Evolutionary conservation across 1,140 invertebrate species (phyloP).

Genomic region (Cephus cinctus): DNA sequence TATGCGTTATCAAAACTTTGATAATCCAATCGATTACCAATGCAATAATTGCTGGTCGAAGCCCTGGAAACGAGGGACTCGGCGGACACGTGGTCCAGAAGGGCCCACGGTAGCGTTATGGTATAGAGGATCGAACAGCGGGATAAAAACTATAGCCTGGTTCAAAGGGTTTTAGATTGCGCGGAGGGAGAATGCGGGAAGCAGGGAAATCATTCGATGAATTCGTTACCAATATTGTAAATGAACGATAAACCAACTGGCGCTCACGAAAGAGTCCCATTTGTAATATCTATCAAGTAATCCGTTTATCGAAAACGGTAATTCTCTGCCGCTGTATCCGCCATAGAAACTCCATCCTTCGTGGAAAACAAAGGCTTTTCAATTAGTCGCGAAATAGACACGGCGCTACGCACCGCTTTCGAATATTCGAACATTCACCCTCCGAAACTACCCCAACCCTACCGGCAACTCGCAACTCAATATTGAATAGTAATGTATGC

Average conservation of each 20-base stretch:
- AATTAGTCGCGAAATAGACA: no score
- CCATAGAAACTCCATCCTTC: no score
- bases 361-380: no score
- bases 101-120: no score
- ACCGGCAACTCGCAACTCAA: no score
- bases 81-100: constrained; percentile 1
- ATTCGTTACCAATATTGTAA: constrained; percentile 27
- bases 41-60: constrained; percentile 39
- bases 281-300: constrained; percentile 36
- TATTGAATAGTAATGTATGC: no score
- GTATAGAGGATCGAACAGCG: constrained; percentile 7
- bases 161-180: neutral
- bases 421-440: no score
- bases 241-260: constrained; percentile 41
- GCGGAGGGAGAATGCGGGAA: neutral
- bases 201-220: neutral
- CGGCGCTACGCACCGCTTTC: no score
- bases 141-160: neutral
- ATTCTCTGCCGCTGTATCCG: no score
- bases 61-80: constrained; percentile 1
- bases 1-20: constrained; percentile 44
- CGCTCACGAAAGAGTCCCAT: constrained; percentile 34
- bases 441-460: no score
- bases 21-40: constrained; percentile 46
- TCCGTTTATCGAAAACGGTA: constrained; percentile 36